phyloP scores from a whole-genome alignment of 2,797 vertebrate genomes.

The Mastacembelus armatus region DNA sequence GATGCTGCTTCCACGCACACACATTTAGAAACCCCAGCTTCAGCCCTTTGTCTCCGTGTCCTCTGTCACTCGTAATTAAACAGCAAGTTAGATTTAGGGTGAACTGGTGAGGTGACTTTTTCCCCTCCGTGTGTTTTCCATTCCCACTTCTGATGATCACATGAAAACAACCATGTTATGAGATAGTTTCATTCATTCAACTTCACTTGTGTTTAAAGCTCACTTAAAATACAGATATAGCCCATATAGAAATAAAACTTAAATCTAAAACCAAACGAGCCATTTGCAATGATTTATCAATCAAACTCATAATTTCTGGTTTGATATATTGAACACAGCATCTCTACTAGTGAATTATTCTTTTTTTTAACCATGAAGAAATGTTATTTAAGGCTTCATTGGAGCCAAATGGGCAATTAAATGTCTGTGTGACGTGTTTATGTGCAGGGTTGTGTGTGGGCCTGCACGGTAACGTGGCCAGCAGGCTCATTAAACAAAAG shows the following conservation, averaged over 20 bases:
- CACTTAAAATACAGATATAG: constrained; percentile 41
- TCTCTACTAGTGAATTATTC: not conserved
- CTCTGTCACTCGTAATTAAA: constrained; percentile 69
- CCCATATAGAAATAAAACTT: not conserved
- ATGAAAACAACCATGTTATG: constrained; percentile 62
- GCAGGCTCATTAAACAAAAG: constrained; percentile 75
- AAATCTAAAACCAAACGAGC: not conserved
- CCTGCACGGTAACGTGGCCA: constrained; percentile 41
- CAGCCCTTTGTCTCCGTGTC: constrained; percentile 50
- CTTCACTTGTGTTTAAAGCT: constrained; percentile 50
- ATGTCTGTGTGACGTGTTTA: constrained; percentile 45
- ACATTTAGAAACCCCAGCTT: constrained; percentile 7
- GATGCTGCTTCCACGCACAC: constrained; percentile 44
- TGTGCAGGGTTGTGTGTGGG: constrained; percentile 52
- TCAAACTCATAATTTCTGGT: not conserved
- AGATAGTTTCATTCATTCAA: constrained; percentile 65
- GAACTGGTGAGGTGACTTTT: constrained; percentile 45
- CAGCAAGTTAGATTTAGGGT: constrained; percentile 54
- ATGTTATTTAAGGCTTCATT: constrained; percentile 47
- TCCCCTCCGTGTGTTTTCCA: constrained; percentile 46
- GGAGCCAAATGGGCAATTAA: constrained; percentile 53
- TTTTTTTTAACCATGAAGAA: constrained; percentile 15
- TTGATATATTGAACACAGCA: not conserved
- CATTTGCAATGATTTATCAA: not conserved
- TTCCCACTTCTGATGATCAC: constrained; percentile 43